Evolutionary conservation across 1,140 invertebrate genomes (phyloP).

Genomic region (Drosophila elegans): DNA sequence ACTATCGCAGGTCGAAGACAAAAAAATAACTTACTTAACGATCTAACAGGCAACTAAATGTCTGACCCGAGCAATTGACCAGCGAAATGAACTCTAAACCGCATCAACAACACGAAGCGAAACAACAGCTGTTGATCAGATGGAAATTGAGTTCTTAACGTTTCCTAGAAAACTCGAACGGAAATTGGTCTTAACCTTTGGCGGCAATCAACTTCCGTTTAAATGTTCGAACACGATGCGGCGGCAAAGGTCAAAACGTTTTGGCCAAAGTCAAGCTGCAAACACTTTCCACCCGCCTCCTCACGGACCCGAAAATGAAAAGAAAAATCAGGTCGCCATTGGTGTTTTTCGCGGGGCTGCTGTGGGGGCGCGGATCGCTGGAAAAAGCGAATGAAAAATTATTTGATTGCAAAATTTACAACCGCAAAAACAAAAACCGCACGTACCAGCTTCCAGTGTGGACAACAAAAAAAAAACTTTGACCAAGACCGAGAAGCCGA

Average conservation of each 20-base stretch:
- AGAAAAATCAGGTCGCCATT: constrained; percentile 77
- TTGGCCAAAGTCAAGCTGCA: constrained; percentile 55
- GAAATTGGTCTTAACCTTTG: constrained; percentile 80
- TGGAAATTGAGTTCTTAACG: constrained; percentile 72
- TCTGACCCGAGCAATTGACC: constrained; percentile 57
- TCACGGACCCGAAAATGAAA: constrained; percentile 63
- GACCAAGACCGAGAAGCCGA: constrained; percentile 80
- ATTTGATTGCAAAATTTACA: constrained; percentile 80
- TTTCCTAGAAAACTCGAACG: constrained; percentile 56
- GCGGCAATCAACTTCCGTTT: constrained; percentile 82
- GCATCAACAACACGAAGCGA: constrained; percentile 48
- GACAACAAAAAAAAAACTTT: constrained; percentile 56
- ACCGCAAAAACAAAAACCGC: constrained; percentile 66
- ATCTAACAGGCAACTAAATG: constrained; percentile 54
- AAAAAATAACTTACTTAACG: constrained; percentile 51
- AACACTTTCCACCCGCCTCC: constrained; percentile 64
- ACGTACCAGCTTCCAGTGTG: constrained; percentile 57
- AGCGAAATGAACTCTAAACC: constrained; percentile 60
- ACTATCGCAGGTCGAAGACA: constrained; percentile 36
- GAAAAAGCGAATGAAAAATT: constrained; percentile 81
- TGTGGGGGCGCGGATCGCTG: constrained; percentile 21
- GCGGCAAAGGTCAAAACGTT: constrained; percentile 79
- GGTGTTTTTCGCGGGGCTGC: constrained; percentile 33
- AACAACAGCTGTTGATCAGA: constrained; percentile 44
- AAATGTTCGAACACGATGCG: constrained; percentile 79